Evolutionary conservation across 2,888 invertebrate genomes (phyloP).

Genomic region (Liposcelis brunnea): DNA sequence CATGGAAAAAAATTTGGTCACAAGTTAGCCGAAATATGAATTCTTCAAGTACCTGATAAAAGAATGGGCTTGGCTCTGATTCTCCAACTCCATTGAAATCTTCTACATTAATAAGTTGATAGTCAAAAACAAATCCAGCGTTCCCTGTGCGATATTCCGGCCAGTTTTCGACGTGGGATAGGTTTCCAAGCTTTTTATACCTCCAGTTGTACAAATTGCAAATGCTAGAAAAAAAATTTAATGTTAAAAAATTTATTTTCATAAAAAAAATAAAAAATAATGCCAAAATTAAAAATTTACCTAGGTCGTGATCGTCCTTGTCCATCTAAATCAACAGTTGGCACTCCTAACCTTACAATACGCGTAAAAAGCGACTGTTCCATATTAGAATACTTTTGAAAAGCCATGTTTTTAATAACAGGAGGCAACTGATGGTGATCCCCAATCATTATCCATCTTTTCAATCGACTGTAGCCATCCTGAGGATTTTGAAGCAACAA

Average conservation of each 20-base stretch:
- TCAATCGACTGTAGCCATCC: constrained; percentile 86
- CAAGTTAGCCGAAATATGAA: not conserved
- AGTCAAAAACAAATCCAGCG: constrained; percentile 82
- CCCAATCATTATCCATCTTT: constrained; percentile 99
- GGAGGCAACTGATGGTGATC: constrained; percentile 98
- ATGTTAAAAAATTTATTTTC: not conserved
- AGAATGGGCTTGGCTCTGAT: constrained; percentile 94
- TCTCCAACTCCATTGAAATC: constrained; percentile 95
- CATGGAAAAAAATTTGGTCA: constrained; percentile 5
- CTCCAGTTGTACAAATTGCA: constrained; percentile 92
- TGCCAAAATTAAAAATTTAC: constrained; percentile 24
- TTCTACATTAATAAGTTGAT: constrained; percentile 89
- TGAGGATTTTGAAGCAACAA: constrained; percentile 95
- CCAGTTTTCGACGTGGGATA: constrained; percentile 68
- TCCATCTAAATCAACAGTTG: constrained; percentile 92
- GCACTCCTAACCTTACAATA: constrained; percentile 88
- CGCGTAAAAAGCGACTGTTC: constrained; percentile 96
- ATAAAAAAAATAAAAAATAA: constrained; percentile 14
- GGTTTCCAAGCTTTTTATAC: constrained; percentile 86
- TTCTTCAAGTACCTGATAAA: constrained; percentile 62
- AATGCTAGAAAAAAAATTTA: constrained; percentile 39
- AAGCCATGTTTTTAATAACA: constrained; percentile 99
- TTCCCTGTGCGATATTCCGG: constrained; percentile 82
- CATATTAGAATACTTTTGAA: constrained; percentile 99
- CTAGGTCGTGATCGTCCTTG: constrained; percentile 88